A percentile compares a stretch with the other conserved stretches of the same genome.
These are phyloP conservation scores for Drosophila dives DNA, from an alignment of 2,888 invertebrate species.

Conservation along the genomic window DNA sequence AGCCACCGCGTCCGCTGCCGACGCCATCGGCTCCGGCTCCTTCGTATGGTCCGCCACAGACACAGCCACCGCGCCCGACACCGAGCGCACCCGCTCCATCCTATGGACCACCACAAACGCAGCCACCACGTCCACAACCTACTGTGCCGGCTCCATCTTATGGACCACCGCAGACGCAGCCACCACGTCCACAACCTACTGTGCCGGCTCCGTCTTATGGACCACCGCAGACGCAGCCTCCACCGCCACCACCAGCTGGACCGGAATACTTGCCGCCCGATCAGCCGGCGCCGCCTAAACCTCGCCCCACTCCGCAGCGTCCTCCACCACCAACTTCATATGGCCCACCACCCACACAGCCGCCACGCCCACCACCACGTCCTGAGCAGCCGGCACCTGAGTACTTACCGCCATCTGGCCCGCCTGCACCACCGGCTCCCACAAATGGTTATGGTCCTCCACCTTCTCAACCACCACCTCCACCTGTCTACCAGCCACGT, in stretches of 20 bases:
- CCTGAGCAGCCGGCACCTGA: conserved; percentile 41
- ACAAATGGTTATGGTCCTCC: conserved; percentile 41
- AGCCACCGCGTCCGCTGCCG: conserved; percentile 58
- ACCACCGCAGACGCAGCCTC: conserved; percentile 61
- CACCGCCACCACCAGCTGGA: conserved; percentile 51
- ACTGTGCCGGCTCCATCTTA: conserved; percentile 51
- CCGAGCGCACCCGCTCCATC: conserved; percentile 2
- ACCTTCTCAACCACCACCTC: conserved; percentile 34
- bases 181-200: conserved; percentile 52
- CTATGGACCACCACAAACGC: conserved; percentile 57
- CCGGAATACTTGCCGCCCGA: conserved; percentile 62
- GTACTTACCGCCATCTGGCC: conserved; percentile 54
- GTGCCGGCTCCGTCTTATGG: conserved; percentile 51
- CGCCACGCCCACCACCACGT: conserved; percentile 32
- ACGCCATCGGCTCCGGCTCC: conserved; percentile 49
- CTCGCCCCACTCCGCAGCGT: conserved; percentile 54
- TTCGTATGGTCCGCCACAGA: conserved; percentile 57
- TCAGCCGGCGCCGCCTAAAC: conserved; percentile 48
- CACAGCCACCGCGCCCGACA: conserved; percentile 62
- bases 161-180: conserved; percentile 61
- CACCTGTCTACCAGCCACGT: conserved; percentile 50
- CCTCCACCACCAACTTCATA: conserved; percentile 48
- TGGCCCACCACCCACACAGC: conserved; percentile 53
- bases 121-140: conserved; percentile 57
- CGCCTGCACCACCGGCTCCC: conserved; percentile 38